Conservation (phyloP, 2,113 vertebrate species). For the Cyanistes caeruleus region DNA sequence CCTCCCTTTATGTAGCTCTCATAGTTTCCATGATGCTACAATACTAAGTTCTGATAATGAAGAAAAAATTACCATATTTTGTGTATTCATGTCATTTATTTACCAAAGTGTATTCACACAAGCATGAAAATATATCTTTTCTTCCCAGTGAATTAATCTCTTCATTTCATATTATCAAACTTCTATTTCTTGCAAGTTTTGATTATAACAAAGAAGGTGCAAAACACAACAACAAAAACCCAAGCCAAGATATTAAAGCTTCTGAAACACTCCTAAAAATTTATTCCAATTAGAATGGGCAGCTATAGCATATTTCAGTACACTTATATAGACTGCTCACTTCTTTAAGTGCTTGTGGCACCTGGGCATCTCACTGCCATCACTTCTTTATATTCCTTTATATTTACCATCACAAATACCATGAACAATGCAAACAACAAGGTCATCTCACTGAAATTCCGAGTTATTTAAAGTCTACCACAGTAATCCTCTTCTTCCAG, state of each 20-base stretch:
- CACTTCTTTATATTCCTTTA: not conserved
- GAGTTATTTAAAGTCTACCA: constrained; percentile 21
- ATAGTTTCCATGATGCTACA: not conserved
- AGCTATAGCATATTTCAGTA: not conserved
- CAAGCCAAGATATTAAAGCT: not conserved
- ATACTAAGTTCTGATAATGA: not conserved
- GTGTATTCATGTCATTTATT: not conserved
- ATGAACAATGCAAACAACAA: constrained; percentile 54
- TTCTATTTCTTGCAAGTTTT: not conserved
- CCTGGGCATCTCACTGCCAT: not conserved
- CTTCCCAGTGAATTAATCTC: not conserved
- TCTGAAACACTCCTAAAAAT: not conserved
- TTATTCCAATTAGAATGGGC: not conserved
- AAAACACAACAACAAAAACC: not conserved
- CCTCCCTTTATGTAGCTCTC: not conserved
- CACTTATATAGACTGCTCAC: not conserved
- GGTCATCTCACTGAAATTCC: constrained; percentile 9
- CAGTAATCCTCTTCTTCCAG: constrained; percentile 1
- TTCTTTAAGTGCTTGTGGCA: not conserved
- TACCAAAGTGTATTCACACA: not conserved
- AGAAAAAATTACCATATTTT: not conserved
- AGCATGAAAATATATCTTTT: not conserved
- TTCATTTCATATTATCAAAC: not conserved
- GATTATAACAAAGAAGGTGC: not conserved
- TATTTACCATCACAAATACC: constrained; percentile 8